Evolutionary conservation across 1,140 invertebrate genomes (phyloP).

Genomic region (Drosophila lini): DNA sequence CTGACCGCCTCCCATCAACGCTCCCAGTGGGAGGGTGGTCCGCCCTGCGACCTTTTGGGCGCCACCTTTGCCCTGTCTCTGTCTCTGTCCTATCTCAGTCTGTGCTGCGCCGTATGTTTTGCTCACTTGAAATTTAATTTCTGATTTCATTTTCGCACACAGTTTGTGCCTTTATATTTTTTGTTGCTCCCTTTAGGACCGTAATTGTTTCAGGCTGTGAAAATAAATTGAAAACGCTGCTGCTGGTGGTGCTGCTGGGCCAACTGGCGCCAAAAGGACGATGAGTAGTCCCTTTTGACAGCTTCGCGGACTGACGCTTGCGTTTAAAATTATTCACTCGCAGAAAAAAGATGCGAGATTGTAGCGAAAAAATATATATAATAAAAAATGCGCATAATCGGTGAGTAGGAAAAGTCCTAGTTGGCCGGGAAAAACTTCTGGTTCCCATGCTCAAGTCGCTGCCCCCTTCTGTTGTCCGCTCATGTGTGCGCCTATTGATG

Average conservation of each 20-base stretch:
- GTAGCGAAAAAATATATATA: conserved; percentile 8
- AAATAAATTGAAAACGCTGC: conserved; percentile 77
- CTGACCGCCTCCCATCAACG: conserved; percentile 27
- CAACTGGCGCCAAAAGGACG: conserved; percentile 66
- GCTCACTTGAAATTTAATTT: conserved; percentile 82
- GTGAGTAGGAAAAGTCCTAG: conserved; percentile 23
- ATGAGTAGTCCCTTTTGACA: conserved; percentile 67
- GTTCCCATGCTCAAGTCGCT: conserved; percentile 53
- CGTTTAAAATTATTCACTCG: conserved; percentile 62
- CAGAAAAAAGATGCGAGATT: conserved; percentile 20
- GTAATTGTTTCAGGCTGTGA: conserved; percentile 81
- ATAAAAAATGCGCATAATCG: conserved; percentile 34
- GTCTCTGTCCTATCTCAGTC: conserved; percentile 1
- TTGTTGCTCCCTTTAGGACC: conserved; percentile 22
- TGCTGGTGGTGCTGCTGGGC: conserved; percentile 39
- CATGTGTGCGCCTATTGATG: conserved; percentile 70
- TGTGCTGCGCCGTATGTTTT: conserved; percentile 70
- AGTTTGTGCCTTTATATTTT: conserved; percentile 55
- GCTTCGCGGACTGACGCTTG: conserved; percentile 77
- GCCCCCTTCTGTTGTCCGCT: conserved; percentile 19
- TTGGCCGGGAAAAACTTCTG: conserved; percentile 46
- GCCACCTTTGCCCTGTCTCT: conserved; percentile 9
- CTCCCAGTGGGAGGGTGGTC: conserved; percentile 51
- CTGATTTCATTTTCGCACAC: conserved; percentile 78
- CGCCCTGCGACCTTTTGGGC: conserved; percentile 40